Evolutionary conservation across 2,888 invertebrate species (phyloP).

Genomic region (Stenurella melanura): DNA sequence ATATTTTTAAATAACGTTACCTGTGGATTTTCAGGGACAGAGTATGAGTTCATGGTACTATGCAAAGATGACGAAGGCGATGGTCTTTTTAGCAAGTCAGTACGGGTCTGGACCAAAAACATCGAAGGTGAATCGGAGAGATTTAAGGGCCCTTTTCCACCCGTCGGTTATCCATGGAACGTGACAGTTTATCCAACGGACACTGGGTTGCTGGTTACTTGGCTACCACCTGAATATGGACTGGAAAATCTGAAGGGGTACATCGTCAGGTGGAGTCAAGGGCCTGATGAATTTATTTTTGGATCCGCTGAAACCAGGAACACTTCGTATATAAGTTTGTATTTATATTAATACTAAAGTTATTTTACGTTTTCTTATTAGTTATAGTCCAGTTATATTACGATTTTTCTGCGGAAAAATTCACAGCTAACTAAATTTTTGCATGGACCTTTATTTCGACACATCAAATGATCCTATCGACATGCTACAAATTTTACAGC

Average conservation of each 20-base stretch:
- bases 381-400: too few species aligned
- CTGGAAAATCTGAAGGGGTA: constrained; percentile 78
- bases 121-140: constrained; percentile 54
- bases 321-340: constrained; percentile 77
- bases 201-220: constrained; percentile 85
- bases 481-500: too few species aligned
- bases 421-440: too few species aligned
- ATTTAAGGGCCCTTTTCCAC: constrained; percentile 58
- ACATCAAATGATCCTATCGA: too few species aligned
- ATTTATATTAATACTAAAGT: constrained; percentile 16
- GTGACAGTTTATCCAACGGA: constrained; percentile 82
- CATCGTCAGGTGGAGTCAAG: constrained; percentile 81
- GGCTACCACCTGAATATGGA: constrained; percentile 81
- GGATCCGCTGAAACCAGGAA: constrained; percentile 82
- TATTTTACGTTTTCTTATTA: background rate
- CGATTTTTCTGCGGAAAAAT: too few species aligned
- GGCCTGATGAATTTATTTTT: constrained; percentile 78
- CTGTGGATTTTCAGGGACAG: constrained; percentile 73
- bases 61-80: constrained; percentile 91
- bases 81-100: constrained; percentile 91
- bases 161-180: constrained; percentile 79
- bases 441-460: too few species aligned
- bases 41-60: constrained; percentile 94
- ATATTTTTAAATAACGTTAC: background rate
- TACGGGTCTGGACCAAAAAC: constrained; percentile 83